These are phyloP conservation scores for Myodes glareolus DNA, from an alignment of 2,113 vertebrate species.

Conservation along the genomic window DNA sequence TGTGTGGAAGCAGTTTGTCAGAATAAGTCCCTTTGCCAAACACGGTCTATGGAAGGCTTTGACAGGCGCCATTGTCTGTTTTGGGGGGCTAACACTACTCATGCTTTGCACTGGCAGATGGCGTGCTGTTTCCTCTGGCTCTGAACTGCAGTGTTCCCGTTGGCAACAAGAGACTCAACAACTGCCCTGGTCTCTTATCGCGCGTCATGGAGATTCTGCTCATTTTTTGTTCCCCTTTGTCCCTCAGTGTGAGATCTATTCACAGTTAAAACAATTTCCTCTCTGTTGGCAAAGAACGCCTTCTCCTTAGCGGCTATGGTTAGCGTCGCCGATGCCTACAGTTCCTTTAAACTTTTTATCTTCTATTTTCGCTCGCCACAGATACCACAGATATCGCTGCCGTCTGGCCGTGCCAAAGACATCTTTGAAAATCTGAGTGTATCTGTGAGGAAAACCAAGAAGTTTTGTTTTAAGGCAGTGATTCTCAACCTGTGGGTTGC, in stretches of 20 bases:
- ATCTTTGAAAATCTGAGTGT: neutral
- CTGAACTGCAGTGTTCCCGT: neutral
- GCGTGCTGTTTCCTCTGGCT: neutral
- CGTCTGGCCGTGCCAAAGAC: neutral
- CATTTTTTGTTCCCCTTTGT: neutral
- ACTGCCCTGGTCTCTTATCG: neutral
- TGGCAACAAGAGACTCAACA: neutral
- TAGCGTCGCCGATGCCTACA: neutral
- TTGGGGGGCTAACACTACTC: neutral
- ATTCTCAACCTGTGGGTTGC: neutral
- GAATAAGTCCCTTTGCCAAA: neutral
- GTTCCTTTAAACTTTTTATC: constrained; percentile 43
- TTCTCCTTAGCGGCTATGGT: constrained; percentile 34
- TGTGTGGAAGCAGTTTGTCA: neutral
- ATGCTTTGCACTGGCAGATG: neutral
- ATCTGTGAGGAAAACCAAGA: neutral
- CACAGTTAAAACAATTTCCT: constrained; percentile 27
- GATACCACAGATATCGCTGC: neutral
- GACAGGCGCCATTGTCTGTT: neutral
- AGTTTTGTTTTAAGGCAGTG: neutral
- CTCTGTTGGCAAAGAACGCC: constrained; percentile 58
- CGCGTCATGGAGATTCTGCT: neutral
- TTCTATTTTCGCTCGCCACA: neutral
- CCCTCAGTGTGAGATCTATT: neutral
- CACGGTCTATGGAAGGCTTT: neutral